Evolutionary conservation across 2,888 invertebrate species (phyloP).

Genomic region (Pilophorus perplexus): DNA sequence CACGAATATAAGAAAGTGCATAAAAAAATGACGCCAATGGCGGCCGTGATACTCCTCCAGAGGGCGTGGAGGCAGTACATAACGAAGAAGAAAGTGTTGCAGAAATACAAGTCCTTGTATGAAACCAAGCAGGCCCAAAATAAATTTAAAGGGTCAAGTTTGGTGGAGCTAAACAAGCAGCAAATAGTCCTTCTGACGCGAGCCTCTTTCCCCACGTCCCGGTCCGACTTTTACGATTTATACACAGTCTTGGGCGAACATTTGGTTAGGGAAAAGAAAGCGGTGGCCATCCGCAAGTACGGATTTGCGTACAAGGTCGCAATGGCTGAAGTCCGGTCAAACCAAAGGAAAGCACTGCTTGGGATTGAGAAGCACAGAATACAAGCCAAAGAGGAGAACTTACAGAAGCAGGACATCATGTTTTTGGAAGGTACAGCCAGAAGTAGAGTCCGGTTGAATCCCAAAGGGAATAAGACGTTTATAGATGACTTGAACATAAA

Average conservation of each 20-base stretch:
- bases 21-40: conserved; percentile 14
- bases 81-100: conserved; percentile 18
- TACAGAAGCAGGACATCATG: conserved; percentile 45
- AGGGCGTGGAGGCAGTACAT: conserved; percentile 22
- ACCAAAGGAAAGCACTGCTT: conserved; percentile 67
- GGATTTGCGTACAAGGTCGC: conserved; percentile 69
- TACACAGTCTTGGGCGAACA: conserved; percentile 66
- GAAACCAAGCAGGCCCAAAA: conserved; percentile 32
- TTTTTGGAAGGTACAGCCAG: conserved; percentile 67
- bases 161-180: conserved; percentile 16
- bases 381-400: conserved; percentile 55
- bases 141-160: conserved; percentile 26
- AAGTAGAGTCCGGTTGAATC: conserved; percentile 73
- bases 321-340: conserved; percentile 67
- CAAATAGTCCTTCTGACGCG: conserved; percentile 19
- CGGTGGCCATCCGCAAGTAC: too few relatives aligned
- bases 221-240: conserved; percentile 71
- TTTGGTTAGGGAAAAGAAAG: conserved; percentile 61
- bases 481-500: conserved; percentile 82
- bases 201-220: conserved; percentile 64
- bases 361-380: conserved; percentile 68
- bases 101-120: conserved; percentile 37
- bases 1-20: background rate
- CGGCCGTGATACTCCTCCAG: conserved; percentile 33
- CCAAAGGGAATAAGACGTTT: conserved; percentile 66